A percentile compares a stretch with the other conserved stretches of the same genome.
These are phyloP conservation scores for Dilophus febrilis DNA, from an alignment of 2,888 invertebrate species.

Conservation along the genomic window DNA sequence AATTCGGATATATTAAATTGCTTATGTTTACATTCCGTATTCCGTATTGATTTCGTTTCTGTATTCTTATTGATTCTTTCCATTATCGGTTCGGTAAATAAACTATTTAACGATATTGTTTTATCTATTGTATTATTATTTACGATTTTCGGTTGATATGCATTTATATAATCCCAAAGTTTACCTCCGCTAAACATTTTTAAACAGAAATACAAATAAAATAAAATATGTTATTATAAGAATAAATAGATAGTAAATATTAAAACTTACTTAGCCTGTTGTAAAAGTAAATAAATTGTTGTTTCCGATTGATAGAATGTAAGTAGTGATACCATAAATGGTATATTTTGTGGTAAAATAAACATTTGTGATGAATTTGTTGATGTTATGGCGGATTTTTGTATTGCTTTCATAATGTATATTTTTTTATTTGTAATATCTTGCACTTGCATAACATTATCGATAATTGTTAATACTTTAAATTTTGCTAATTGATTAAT, in stretches of 20 bases:
- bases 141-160: too few relatives aligned
- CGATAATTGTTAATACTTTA: constrained; percentile 24
- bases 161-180: constrained; percentile 6
- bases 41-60: too few relatives aligned
- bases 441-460: constrained; percentile 27
- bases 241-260: background rate
- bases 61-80: too few relatives aligned
- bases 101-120: too few relatives aligned
- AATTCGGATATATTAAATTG: too few relatives aligned
- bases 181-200: constrained; percentile 6
- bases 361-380: constrained; percentile 15
- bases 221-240: background rate
- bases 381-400: constrained; percentile 2
- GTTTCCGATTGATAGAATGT: constrained; percentile 28
- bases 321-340: constrained; percentile 26
- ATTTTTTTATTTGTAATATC: constrained; percentile 24
- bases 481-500: constrained; percentile 20
- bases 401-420: constrained; percentile 22
- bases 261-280: constrained; percentile 17
- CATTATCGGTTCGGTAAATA: too few relatives aligned
- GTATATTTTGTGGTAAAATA: constrained; percentile 26
- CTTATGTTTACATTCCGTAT: too few relatives aligned
- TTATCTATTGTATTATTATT: too few relatives aligned
- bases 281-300: constrained; percentile 25
- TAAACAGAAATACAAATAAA: background rate